Base-by-base conservation (phyloP, 1,140 invertebrate species). In the Pseudomyrmex pallidus region DNA sequence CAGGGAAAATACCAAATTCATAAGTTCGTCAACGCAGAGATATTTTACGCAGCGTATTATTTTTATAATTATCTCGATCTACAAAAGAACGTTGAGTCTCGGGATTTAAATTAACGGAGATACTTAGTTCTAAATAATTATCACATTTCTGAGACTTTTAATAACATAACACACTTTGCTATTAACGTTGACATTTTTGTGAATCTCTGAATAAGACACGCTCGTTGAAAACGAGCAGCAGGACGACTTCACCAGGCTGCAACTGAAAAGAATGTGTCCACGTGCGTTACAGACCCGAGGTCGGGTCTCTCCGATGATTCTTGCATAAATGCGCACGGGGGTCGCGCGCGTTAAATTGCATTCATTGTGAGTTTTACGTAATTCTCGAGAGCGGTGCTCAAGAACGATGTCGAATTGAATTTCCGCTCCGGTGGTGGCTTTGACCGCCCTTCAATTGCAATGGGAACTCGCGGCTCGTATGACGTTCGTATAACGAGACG, bases 401-500 rank as follows among this genome's bases (percentile, higher is more conserved):
- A 91, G 91, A 85, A 87, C 83, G 83, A 85, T 80, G 82, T 82
- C 73, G 86, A 93, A 92, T 93, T 92, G 88, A 93, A 93, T 93
- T 92, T 93, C 91, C 92, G 88, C 72, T 86, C 90, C 73, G 84
- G 70, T 50, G 54, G 84, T 87, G 91, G 88, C 92, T 93, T 90
- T 93, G 91, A 92, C 91, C 91, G 91, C 85, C 91, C 91, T 92
- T 93, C 91, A 92, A 91, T 92, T 92, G 86, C 90, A 90, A 90
- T 92, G 89, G 85, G 91, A 91, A 92, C 90, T 88, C 74, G 74
- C 77, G 85, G 57, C 85, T 89, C 85, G 85, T 78, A 85, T 91
- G 78, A 89, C 85, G 56, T 84, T 74, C 63, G 82, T 85, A 91
- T 35, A 92, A 91, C 87, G 90, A 92, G 88, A 85, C 62, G 85